Conservation (phyloP, 2,888 invertebrate species). For the Spodoptera picta region DNA sequence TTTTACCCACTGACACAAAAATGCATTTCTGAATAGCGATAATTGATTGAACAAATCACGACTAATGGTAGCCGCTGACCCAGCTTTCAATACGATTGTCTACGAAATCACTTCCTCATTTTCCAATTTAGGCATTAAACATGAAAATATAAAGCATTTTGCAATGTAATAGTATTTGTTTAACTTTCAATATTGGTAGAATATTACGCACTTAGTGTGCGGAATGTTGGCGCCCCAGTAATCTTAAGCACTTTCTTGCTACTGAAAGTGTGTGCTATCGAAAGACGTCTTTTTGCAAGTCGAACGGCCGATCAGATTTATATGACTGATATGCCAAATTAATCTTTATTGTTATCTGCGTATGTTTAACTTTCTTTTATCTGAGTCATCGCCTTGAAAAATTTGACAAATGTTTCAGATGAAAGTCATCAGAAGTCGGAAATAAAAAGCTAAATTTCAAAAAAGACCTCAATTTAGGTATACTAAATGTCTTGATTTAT, state of each 20-base stretch:
- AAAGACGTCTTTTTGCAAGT: slow-evolving; percentile 26
- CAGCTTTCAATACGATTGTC: slow-evolving; percentile 65
- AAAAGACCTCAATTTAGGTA: background rate
- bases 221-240: slow-evolving; percentile 46
- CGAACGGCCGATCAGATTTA: slow-evolving; percentile 34
- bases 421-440: too few species aligned
- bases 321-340: slow-evolving; percentile 37
- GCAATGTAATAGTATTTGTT: slow-evolving; percentile 42
- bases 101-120: slow-evolving; percentile 61
- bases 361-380: slow-evolving; percentile 38
- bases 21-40: slow-evolving; percentile 60
- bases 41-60: slow-evolving; percentile 65
- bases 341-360: slow-evolving; percentile 34
- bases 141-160: slow-evolving; percentile 52
- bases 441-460: too few species aligned
- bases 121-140: slow-evolving; percentile 60
- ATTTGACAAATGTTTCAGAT: background rate
- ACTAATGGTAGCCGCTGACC: slow-evolving; percentile 58
- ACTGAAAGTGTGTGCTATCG: slow-evolving; percentile 42
- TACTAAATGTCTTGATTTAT: slow-evolving; percentile 5
- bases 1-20: slow-evolving; percentile 64
- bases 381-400: slow-evolving; percentile 37
- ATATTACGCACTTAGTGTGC: slow-evolving; percentile 38
- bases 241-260: slow-evolving; percentile 48
- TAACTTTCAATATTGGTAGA: slow-evolving; percentile 48